A percentile compares a stretch with the other conserved stretches of the same genome.
These are phyloP conservation scores for Atopsyche davidsoni DNA, from an alignment of 1,140 invertebrate species.

Conservation along the genomic window DNA sequence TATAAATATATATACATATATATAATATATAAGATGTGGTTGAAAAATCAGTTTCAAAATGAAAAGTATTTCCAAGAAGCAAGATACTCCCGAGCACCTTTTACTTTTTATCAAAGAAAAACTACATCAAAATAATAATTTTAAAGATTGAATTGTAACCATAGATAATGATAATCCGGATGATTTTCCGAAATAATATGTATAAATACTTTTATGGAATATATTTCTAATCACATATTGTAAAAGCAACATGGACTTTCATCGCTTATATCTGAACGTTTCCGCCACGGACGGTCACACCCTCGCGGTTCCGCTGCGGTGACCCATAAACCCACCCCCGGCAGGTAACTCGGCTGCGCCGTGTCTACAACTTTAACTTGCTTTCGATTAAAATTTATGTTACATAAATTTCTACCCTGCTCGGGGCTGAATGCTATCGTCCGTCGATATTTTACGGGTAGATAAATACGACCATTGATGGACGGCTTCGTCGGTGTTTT, in stretches of 20 bases:
- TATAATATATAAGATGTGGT: too few relatives aligned
- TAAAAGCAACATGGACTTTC: not conserved
- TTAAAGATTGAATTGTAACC: too few relatives aligned
- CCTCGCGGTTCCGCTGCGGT: slow-evolving; percentile 7
- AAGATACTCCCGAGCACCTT: too few relatives aligned
- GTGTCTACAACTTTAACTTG: slow-evolving; percentile 8
- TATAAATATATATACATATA: too few relatives aligned
- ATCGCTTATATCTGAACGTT: slow-evolving; percentile 3
- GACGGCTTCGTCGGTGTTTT: slow-evolving; percentile 4
- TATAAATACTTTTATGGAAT: not conserved
- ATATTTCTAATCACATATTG: too few relatives aligned
- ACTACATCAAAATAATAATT: too few relatives aligned
- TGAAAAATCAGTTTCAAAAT: too few relatives aligned
- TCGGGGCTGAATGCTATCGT: not conserved
- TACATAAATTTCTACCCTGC: slow-evolving; percentile 8
- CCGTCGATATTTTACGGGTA: slow-evolving; percentile 14
- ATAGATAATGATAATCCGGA: not conserved
- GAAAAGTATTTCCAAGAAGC: too few relatives aligned
- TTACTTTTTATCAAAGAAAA: too few relatives aligned
- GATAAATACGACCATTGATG: slow-evolving; percentile 2
- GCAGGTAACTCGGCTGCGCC: not conserved
- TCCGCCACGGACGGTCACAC: not conserved
- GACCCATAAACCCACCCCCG: not conserved
- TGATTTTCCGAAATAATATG: not conserved
- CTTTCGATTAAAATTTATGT: slow-evolving; percentile 18